Evolutionary conservation across 92 coral and sea anemone genomes (phyloP).

Genomic region (Nematostella vectensis): DNA sequence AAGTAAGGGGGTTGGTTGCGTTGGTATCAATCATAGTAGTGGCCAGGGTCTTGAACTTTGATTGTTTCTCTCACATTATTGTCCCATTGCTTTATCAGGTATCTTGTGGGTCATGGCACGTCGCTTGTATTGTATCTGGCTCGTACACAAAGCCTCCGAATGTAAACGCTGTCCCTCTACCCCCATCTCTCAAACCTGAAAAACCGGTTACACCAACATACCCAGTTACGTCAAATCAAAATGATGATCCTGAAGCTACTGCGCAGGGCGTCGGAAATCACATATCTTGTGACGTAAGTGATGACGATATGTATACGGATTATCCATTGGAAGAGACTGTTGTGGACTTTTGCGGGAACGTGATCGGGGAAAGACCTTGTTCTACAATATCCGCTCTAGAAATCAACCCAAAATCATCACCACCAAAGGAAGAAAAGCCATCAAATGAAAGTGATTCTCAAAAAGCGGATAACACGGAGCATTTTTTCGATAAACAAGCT

Average conservation of each 20-base stretch:
- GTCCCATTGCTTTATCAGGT: constrained; percentile 59
- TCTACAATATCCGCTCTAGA: constrained; percentile 1
- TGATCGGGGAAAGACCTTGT: not conserved
- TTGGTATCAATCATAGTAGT: no score
- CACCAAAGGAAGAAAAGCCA: not conserved
- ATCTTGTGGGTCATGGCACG: constrained; percentile 96
- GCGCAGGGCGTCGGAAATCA: not conserved
- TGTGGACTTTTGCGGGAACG: not conserved
- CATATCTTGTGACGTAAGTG: not conserved
- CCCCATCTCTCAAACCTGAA: not conserved
- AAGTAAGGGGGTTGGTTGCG: no score
- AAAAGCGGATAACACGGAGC: no score
- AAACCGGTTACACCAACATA: not conserved
- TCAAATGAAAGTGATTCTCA: not conserved
- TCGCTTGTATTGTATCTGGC: constrained; percentile 54
- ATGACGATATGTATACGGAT: not conserved
- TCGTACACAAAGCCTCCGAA: not conserved
- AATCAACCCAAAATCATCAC: not conserved
- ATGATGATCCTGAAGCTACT: not conserved
- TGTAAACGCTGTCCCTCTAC: not conserved
- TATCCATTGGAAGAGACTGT: constrained; percentile 1
- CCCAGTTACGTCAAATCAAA: no score
- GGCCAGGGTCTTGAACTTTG: no score
- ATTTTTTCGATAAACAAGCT: no score
- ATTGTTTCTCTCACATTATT: no score